Base-by-base conservation (phyloP, 2,888 invertebrate genomes). In the Hololepta plana region DNA sequence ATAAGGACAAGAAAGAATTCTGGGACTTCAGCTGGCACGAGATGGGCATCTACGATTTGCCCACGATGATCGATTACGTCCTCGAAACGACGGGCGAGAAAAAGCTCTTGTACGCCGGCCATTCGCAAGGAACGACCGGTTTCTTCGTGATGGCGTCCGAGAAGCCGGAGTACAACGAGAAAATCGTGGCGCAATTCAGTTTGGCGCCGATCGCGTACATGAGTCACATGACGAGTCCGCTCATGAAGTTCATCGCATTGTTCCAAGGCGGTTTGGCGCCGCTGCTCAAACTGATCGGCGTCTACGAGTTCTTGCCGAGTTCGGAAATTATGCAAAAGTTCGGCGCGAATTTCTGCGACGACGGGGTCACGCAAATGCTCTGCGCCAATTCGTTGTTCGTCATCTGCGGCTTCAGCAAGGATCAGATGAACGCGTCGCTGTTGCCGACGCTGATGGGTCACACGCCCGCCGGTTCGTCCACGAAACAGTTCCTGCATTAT, bases 11-110 rank as follows among this genome's bases (percentile, higher is more conserved):
- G 1, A 22, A 21, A 8, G 28, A 35, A 15, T 42, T 40, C 31
- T 42, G 41, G 41, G 31, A 40, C 26, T 43, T 41, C 23, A 79
- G 79, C 29, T 87, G 74, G 71, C 77, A 85, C 43, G 72, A 82
- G 44, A 79, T 85, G 47, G 79, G 73, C 2, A 50, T 62, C 27
- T 63, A 57, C 34, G 88, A 90, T 49, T 44, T 87, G 16, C 80
- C 85, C 1, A 65, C 75, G 1, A 73, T 72, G 57, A 70, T 90
- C 20, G 73, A 87, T 44, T 67, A 70, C 40, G 59, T 69, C n/a
- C 49, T 72, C 2, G 38, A 44, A 1, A 24, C 36, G 2, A 73
- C 79, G 0, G 60, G 62, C 0, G 55, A 61, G 11, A 34, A 59
- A 4, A 46, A 60, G 20, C 32, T 72, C 2, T 56, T 57, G 32